Base-by-base conservation (phyloP, 2,888 invertebrate species). In the Pristionchus mayeri region DNA sequence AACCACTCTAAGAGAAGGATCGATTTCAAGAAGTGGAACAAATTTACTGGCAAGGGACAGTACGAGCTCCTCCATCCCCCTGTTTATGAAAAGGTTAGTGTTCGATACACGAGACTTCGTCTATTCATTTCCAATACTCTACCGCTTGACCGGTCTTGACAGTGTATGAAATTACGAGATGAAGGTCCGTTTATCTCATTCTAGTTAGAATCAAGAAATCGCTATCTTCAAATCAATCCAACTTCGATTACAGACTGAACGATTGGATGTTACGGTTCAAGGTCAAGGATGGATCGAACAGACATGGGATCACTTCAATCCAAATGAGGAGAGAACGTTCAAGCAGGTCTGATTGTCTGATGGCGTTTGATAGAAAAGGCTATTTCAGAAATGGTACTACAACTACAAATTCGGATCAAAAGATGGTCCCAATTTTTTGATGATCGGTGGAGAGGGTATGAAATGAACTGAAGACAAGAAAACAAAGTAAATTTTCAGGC, bases 401-500 rank as follows among this genome's bases (percentile, higher is more conserved):
- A 80, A 80, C 16, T 37, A 30, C 13, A 27, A 63, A 30, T 82
- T 27, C 27, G 82, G 82, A 50, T 67, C 82, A 27, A 13, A 2
- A 24, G 63, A 82, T 30, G 96, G 96, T 0, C 97, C 97, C 0
- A 95, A 97, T n/a, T 98, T 98, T 93, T 93, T 98, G 18, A 96
- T 97, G 96, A 96, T 98, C 90, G 97, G 97, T 0, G 98, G 98
- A 6, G 98, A 98, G 94, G 97, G 82, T 80, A 3, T 11, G 50
- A 7, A 40, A 37, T 9, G 13, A 16, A 67, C n/a, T 67, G 21
- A n/a, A 37, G 34, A 2, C 44, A 44, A 40, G 24, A 2, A 7
- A 30, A 34, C 13, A 6, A 24, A 21, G 21, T 4, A 21, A 6
- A 1, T 37, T 21, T 1, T 7, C 16, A 9, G 11, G 13, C 44